phyloP scores from a whole-genome alignment of 2,113 vertebrate species.

The Pelodiscus sinensis region DNA sequence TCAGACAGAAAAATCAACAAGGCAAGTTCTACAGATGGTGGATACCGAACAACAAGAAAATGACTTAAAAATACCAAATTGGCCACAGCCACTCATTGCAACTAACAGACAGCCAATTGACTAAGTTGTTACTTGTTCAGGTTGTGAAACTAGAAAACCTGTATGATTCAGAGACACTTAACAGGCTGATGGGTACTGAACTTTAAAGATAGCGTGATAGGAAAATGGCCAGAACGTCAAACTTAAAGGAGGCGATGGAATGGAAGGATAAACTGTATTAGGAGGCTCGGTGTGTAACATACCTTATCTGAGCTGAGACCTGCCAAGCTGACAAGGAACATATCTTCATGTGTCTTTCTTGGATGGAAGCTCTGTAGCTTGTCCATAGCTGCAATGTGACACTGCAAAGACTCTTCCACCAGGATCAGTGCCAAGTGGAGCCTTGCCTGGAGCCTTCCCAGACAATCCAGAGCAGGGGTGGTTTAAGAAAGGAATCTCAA shows the following conservation, averaged over 20 bases:
- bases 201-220: not conserved
- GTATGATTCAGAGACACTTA: not conserved
- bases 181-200: not conserved
- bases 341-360: not conserved
- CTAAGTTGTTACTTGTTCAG: not conserved
- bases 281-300: not conserved
- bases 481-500: not conserved
- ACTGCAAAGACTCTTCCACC: not conserved
- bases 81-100: not conserved
- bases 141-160: not conserved
- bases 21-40: not conserved
- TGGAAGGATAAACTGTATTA: not conserved
- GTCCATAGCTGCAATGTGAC: not conserved
- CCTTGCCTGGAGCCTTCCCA: fast-evolving
- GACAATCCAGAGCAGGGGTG: not conserved
- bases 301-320: not conserved
- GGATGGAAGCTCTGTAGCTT: not conserved
- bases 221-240: not conserved
- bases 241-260: not conserved
- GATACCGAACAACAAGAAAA: not conserved
- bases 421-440: fast-evolving
- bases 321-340: not conserved
- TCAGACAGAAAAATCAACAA: not conserved
- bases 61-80: not conserved
- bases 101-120: not conserved